phyloP scores from a whole-genome alignment of 37 sponge, comb jelly and placozoan species.

The Tethya wilhelma region DNA sequence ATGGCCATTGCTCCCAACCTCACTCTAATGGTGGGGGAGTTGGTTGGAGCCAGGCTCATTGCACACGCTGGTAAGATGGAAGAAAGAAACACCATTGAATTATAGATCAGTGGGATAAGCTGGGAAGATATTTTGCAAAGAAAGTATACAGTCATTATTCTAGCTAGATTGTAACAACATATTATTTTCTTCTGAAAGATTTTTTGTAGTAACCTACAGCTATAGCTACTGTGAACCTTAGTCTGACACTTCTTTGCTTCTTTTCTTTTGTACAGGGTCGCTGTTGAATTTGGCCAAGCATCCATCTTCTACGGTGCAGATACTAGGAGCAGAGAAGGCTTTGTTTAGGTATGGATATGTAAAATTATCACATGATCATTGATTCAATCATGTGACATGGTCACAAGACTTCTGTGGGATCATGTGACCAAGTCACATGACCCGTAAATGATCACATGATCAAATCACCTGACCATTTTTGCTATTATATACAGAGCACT shows the following conservation, averaged over 20 bases:
- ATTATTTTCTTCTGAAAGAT: too few species aligned
- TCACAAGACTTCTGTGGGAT: background rate
- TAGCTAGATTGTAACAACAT: too few species aligned
- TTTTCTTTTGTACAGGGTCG: constrained; percentile 51
- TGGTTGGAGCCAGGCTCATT: constrained; percentile 95
- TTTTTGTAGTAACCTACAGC: too few species aligned
- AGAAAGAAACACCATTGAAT: background rate
- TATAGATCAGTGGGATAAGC: too few species aligned
- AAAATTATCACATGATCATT: too few species aligned
- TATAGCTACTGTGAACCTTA: too few species aligned
- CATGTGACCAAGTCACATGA: background rate
- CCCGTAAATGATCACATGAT: background rate
- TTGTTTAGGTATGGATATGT: constrained; percentile 85
- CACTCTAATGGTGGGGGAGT: constrained; percentile 95
- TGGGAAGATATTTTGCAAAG: background rate
- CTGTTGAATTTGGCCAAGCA: constrained; percentile 96
- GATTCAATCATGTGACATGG: too few species aligned
- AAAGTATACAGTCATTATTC: background rate
- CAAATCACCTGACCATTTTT: constrained; percentile 1
- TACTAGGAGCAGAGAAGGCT: constrained; percentile 97
- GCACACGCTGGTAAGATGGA: constrained; percentile 88
- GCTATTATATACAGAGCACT: constrained; percentile 68
- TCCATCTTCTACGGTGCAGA: constrained; percentile 98
- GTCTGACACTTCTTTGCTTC: too few species aligned
- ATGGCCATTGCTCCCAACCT: constrained; percentile 96